These are phyloP conservation scores for Heliconius aoede DNA, from an alignment of 2,888 invertebrate species.

Conservation along the genomic window DNA sequence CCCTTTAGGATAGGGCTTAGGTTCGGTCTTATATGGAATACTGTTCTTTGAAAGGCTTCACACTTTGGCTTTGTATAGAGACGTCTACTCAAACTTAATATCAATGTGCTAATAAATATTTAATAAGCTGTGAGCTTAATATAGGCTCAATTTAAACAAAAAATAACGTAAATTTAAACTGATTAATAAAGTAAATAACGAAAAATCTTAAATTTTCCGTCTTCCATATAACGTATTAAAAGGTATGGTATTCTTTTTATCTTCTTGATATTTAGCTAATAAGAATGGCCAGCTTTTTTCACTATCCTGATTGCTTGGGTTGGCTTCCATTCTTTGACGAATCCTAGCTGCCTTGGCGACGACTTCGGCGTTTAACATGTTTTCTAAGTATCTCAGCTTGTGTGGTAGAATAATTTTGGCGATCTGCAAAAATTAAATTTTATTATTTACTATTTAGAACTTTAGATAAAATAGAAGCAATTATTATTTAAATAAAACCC, in stretches of 20 bases:
- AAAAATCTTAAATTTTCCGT: slow-evolving; percentile 45
- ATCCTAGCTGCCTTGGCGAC: slow-evolving; percentile 75
- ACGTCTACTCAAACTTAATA: no score
- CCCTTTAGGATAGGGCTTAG: no score
- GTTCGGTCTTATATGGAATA: no score
- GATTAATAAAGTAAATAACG: not conserved
- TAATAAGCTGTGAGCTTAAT: not conserved
- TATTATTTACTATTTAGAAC: not conserved
- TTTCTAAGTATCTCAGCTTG: slow-evolving; percentile 75
- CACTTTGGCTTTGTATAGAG: no score
- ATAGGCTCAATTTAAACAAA: not conserved
- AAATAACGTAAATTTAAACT: not conserved
- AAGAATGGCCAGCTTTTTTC: slow-evolving; percentile 73
- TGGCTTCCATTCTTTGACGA: slow-evolving; percentile 69
- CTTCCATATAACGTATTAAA: slow-evolving; percentile 58
- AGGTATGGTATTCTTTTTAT: slow-evolving; percentile 51
- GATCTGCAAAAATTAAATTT: slow-evolving; percentile 55
- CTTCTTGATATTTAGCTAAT: slow-evolving; percentile 68
- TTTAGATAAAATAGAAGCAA: no score
- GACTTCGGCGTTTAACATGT: slow-evolving; percentile 76
- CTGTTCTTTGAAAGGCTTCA: no score
- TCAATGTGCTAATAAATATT: not conserved
- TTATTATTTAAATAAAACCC: no score
- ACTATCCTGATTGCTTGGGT: slow-evolving; percentile 65
- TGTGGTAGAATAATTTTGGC: slow-evolving; percentile 75